Conservation (phyloP, 30 jellyfish, hydroid and myxozoan species). For the Pseudorhiza aurosa region DNA sequence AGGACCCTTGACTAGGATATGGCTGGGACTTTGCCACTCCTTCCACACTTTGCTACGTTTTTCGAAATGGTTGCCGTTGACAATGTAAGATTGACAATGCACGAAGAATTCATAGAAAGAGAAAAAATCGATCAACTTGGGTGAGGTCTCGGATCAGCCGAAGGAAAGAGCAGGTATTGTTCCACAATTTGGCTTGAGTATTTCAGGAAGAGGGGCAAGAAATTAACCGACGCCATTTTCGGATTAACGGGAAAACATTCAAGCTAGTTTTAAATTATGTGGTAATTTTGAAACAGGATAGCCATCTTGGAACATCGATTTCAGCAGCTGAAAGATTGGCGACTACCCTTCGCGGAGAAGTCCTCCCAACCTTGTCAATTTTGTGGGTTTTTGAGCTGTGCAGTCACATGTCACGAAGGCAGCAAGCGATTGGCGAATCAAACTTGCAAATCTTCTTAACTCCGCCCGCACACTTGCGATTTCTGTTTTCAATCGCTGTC, state of each 20-base stretch:
- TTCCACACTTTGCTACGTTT: not conserved
- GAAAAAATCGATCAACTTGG: not conserved
- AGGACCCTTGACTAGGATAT: not conserved
- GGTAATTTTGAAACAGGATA: not conserved
- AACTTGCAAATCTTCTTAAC: too few relatives aligned
- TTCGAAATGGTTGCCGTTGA: not conserved
- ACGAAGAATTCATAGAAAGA: not conserved
- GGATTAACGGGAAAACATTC: not conserved
- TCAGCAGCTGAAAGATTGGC: too few relatives aligned
- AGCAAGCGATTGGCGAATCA: not conserved
- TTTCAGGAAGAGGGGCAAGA: not conserved
- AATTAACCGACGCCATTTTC: not conserved
- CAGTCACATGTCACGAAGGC: not conserved
- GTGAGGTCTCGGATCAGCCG: not conserved
- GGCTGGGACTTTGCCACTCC: too few relatives aligned
- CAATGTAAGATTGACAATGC: not conserved
- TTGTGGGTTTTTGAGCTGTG: not conserved
- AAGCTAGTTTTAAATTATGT: not conserved
- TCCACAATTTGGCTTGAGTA: not conserved
- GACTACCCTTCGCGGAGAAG: too few relatives aligned
- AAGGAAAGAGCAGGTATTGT: not conserved
- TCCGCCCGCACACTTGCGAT: slow-evolving; percentile 1
- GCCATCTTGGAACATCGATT: too few relatives aligned
- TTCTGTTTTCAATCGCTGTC: not conserved
- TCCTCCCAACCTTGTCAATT: too few relatives aligned